These are phyloP conservation scores for Muntiacus muntjak DNA, from an alignment of 2,113 vertebrate genomes.

Conservation along the genomic window DNA sequence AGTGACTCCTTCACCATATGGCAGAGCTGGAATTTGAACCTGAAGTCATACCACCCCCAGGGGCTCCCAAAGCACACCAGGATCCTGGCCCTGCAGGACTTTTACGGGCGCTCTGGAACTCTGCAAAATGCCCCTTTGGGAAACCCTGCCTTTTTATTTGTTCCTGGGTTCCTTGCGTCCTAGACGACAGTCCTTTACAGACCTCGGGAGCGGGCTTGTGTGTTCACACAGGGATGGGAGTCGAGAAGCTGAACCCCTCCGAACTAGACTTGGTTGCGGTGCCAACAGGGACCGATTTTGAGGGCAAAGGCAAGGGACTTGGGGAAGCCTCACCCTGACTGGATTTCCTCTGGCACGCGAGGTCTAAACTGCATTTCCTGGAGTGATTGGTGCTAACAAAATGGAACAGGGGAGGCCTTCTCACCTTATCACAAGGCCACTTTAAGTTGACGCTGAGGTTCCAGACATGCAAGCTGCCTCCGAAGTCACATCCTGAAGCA, in stretches of 20 bases:
- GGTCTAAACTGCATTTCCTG: background rate
- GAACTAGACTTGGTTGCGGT: background rate
- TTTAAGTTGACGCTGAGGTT: background rate
- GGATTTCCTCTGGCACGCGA: slow-evolving; percentile 54
- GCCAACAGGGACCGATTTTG: background rate
- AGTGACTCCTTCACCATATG: background rate
- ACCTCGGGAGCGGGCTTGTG: background rate
- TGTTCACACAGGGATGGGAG: too few species aligned
- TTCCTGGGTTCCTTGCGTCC: background rate
- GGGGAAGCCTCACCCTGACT: slow-evolving; percentile 21
- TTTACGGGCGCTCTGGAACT: background rate
- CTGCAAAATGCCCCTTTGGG: background rate
- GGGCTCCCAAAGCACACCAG: background rate
- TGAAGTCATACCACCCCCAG: background rate
- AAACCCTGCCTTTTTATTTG: background rate
- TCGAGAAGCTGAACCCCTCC: background rate
- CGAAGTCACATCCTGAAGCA: background rate
- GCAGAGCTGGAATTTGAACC: background rate
- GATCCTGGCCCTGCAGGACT: background rate
- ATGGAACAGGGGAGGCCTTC: background rate
- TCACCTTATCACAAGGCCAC: background rate
- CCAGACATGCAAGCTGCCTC: background rate
- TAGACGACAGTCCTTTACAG: background rate
- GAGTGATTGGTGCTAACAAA: background rate
- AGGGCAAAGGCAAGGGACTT: background rate